phyloP scores from a whole-genome alignment of 2,888 invertebrate genomes.

The Nomada lathburiana region DNA sequence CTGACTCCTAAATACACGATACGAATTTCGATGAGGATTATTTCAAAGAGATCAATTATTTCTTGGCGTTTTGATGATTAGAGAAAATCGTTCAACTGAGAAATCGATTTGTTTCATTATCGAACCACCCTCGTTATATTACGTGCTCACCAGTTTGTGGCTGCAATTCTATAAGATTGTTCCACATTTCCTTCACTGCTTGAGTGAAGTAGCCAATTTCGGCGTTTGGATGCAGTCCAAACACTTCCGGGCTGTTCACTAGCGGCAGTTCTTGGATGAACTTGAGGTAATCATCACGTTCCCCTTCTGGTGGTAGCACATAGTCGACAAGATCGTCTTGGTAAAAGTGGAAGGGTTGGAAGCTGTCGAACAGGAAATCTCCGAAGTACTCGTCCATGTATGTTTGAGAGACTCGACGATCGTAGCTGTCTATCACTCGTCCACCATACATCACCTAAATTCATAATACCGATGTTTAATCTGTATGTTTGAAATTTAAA shows the following conservation, averaged over 20 bases:
- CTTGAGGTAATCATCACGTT: slow-evolving; percentile 89
- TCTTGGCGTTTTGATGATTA: no score
- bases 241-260: slow-evolving; percentile 94
- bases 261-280: slow-evolving; percentile 92
- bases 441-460: slow-evolving; percentile 96
- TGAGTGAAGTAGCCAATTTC: slow-evolving; percentile 97
- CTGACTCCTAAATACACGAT: slow-evolving; percentile 25
- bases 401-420: slow-evolving; percentile 92
- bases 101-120: neutral
- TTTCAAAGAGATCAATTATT: no score
- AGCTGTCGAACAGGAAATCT: slow-evolving; percentile 95
- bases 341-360: slow-evolving; percentile 96
- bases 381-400: slow-evolving; percentile 98
- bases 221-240: slow-evolving; percentile 97
- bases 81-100: neutral
- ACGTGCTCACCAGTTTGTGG: slow-evolving; percentile 91
- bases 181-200: slow-evolving; percentile 94
- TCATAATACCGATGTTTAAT: neutral
- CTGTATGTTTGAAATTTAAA: neutral
- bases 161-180: slow-evolving; percentile 93
- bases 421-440: slow-evolving; percentile 95
- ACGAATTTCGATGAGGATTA: neutral
- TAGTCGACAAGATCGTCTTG: slow-evolving; percentile 91
- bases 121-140: neutral
- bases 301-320: slow-evolving; percentile 89